Evolutionary conservation across 2,797 vertebrate species (phyloP).

Genomic region (Anniella stebbinsi): DNA sequence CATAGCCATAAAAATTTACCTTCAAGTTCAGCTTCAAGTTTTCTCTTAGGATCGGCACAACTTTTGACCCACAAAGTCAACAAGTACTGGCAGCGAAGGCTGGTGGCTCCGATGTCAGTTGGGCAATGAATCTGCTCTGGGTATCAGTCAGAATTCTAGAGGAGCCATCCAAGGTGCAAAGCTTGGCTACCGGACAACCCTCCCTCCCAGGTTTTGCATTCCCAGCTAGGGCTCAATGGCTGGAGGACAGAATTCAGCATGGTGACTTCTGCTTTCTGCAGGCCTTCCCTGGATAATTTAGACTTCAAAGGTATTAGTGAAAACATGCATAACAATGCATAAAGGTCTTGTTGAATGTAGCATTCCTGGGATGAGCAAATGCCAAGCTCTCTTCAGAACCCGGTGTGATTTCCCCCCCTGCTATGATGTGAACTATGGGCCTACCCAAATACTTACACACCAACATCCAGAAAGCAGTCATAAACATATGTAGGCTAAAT

Average conservation of each 20-base stretch:
- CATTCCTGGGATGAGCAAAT: not conserved
- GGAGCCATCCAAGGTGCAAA: too few relatives aligned
- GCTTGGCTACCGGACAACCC: too few relatives aligned
- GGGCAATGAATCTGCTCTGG: too few relatives aligned
- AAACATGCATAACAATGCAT: not conserved
- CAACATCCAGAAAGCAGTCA: too few relatives aligned
- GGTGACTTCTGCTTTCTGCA: not conserved
- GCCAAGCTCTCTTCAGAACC: not conserved
- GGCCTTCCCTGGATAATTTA: not conserved
- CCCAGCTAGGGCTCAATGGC: not conserved
- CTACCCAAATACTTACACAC: too few relatives aligned
- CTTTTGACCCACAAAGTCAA: not conserved
- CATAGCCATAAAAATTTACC: not conserved
- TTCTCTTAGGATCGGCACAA: not conserved
- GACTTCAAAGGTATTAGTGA: not conserved
- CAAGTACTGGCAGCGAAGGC: not conserved
- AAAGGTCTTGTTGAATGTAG: not conserved
- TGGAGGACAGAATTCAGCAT: not conserved
- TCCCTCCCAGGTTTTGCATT: not conserved
- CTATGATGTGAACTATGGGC: not conserved
- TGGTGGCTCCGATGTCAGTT: too few relatives aligned
- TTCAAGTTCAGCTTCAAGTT: not conserved
- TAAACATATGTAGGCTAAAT: not conserved
- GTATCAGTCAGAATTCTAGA: too few relatives aligned
- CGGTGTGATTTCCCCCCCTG: not conserved